Conservation (phyloP, 2,888 invertebrate genomes). For the Tachina fera region DNA sequence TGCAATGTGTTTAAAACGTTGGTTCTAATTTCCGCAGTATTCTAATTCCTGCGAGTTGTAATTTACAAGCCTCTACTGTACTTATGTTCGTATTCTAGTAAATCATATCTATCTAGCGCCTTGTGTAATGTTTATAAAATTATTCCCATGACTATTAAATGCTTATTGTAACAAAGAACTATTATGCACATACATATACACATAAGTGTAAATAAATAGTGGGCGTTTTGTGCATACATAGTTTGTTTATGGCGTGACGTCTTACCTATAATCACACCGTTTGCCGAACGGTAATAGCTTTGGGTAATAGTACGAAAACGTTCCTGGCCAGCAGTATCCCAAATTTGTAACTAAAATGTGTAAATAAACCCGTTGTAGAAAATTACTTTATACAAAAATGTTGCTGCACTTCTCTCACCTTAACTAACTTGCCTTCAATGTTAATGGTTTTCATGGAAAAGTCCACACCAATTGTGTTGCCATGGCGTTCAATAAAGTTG, state of each 20-base stretch:
- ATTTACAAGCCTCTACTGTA: no score
- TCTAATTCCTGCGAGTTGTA: no score
- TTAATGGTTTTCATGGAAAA: conserved; percentile 99
- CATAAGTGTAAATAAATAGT: not conserved
- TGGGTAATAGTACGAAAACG: conserved; percentile 98
- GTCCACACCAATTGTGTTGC: conserved; percentile 98
- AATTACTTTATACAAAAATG: not conserved
- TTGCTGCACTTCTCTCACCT: conserved; percentile 85
- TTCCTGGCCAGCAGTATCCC: conserved; percentile 99
- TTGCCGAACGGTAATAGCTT: conserved; percentile 97
- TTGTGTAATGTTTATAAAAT: no score
- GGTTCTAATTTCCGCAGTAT: no score
- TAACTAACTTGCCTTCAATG: conserved; percentile 96
- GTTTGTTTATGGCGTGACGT: conserved; percentile 2
- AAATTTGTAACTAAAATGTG: conserved; percentile 87
- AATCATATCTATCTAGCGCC: no score
- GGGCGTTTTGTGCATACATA: conserved; percentile 34
- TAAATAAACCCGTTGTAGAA: not conserved
- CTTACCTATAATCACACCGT: conserved; percentile 95
- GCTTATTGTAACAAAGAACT: not conserved
- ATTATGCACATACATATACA: not conserved
- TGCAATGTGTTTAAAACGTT: no score
- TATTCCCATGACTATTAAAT: not conserved
- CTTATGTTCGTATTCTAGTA: no score
- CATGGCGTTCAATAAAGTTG: conserved; percentile 96